These are phyloP conservation scores for Drosophila pegasa DNA, from an alignment of 2,888 invertebrate species.

Conservation along the genomic window DNA sequence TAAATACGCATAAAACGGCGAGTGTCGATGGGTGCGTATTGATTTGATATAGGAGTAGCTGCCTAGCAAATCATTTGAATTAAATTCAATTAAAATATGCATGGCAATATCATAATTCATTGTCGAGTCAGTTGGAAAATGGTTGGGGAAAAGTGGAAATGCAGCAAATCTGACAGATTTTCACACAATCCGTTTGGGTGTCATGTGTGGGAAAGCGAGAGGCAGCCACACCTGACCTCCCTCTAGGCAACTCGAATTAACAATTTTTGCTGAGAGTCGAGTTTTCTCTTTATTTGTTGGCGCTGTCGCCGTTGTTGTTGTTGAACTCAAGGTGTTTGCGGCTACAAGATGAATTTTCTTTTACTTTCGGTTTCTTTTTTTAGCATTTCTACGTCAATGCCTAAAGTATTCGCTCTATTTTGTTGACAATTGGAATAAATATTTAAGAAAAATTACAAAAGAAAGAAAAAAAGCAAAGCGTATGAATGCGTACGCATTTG, in stretches of 20 bases:
- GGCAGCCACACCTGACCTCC: conserved; percentile 14
- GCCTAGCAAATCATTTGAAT: conserved; percentile 40
- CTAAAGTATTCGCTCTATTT: conserved; percentile 68
- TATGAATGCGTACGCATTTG: conserved; percentile 38
- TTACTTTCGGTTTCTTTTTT: conserved; percentile 13
- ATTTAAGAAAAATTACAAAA: conserved; percentile 8
- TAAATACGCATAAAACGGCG: conserved; percentile 69
- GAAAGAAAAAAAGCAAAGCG: not conserved
- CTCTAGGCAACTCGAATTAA: conserved; percentile 46
- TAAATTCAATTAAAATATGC: conserved; percentile 63
- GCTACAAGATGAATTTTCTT: conserved; percentile 39
- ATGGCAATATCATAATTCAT: conserved; percentile 51
- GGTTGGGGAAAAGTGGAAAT: conserved; percentile 43
- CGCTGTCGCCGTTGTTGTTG: conserved; percentile 3
- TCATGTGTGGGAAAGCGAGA: conserved; percentile 54
- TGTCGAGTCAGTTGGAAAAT: conserved; percentile 32
- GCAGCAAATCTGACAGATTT: conserved; percentile 68
- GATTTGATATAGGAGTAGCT: conserved; percentile 40
- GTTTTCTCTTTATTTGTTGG: conserved; percentile 38
- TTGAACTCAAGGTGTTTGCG: conserved; percentile 57
- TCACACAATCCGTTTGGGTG: conserved; percentile 66
- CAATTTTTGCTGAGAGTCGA: conserved; percentile 31
- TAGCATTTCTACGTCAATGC: conserved; percentile 67
- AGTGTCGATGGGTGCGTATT: conserved; percentile 13
- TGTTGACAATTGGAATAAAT: conserved; percentile 66